These are phyloP conservation scores for Macrotrachela quadricornifera DNA, from an alignment of 1,140 invertebrate species.

Conservation along the genomic window DNA sequence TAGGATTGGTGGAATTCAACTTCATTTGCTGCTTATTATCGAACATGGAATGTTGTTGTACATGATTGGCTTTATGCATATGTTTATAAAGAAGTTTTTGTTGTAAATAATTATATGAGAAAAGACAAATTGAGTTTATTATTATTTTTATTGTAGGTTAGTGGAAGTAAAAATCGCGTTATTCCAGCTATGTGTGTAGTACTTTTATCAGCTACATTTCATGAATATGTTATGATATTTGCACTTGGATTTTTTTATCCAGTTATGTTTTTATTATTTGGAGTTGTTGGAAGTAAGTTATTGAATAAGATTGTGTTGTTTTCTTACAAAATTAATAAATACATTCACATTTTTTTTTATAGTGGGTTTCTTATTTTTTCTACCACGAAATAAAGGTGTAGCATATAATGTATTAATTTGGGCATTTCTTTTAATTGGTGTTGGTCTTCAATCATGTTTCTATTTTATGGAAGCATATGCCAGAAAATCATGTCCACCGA, in stretches of 20 bases:
- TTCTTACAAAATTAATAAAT: too few relatives aligned
- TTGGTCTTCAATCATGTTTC: too few relatives aligned
- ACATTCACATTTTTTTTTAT: too few relatives aligned
- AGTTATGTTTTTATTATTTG: constrained; percentile 44
- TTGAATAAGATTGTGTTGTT: too few relatives aligned
- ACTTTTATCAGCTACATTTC: constrained; percentile 45
- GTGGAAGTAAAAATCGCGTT: constrained; percentile 13
- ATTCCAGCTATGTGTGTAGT: constrained; percentile 36
- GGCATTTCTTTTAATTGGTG: too few relatives aligned
- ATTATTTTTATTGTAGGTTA: constrained; percentile 8
- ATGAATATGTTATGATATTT: constrained; percentile 59
- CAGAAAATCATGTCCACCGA: too few relatives aligned
- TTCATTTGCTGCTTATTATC: constrained; percentile 55
- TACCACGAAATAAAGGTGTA: too few relatives aligned
- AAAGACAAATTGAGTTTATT: too few relatives aligned
- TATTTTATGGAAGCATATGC: too few relatives aligned
- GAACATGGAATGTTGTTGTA: constrained; percentile 66
- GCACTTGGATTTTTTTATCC: constrained; percentile 65
- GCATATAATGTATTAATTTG: too few relatives aligned
- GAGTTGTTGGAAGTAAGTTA: constrained; percentile 28
- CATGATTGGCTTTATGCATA: constrained; percentile 81
- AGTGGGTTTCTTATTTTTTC: too few relatives aligned
- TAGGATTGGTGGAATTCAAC: constrained; percentile 84
- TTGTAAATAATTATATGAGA: too few relatives aligned
- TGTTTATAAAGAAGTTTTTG: constrained; percentile 62